Evolutionary conservation across 2,113 vertebrate species (phyloP).

Genomic region (Thamnophis sirtalis): DNA sequence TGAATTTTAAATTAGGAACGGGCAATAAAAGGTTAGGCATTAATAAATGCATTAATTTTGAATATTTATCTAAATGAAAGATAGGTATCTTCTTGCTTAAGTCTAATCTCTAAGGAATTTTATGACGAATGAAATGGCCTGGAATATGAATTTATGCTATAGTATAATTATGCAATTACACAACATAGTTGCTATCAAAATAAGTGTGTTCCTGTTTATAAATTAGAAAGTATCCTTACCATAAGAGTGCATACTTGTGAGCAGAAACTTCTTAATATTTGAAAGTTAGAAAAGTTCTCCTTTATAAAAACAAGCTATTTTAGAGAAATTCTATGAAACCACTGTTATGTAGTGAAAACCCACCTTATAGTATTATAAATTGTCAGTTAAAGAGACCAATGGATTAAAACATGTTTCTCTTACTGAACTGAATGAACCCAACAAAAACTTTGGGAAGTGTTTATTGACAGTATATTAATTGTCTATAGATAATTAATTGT

Average conservation of each 20-base stretch:
- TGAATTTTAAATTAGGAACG: not conserved
- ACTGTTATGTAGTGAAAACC: not conserved
- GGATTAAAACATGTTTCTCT: not conserved
- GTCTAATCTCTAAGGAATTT: not conserved
- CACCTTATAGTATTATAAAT: not conserved
- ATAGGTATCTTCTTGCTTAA: not conserved
- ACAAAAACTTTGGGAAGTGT: not conserved
- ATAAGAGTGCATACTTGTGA: not conserved
- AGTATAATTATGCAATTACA: not conserved
- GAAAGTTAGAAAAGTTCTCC: not conserved
- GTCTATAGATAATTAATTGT: not conserved
- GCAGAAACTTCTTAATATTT: not conserved
- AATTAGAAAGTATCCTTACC: not conserved
- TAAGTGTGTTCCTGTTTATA: not conserved
- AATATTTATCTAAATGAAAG: not conserved
- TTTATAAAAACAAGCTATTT: not conserved
- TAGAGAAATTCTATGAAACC: not conserved
- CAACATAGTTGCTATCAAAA: not conserved
- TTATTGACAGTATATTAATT: not conserved
- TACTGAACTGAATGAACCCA: not conserved
- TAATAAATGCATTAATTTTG: not conserved
- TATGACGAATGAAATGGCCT: not conserved
- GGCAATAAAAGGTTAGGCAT: not conserved
- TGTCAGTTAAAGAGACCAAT: not conserved
- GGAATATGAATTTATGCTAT: not conserved